A percentile compares a stretch with the other conserved stretches of the same genome.
Evolutionary conservation across 2,113 vertebrate genomes (phyloP).

Genomic region (Riparia riparia): DNA sequence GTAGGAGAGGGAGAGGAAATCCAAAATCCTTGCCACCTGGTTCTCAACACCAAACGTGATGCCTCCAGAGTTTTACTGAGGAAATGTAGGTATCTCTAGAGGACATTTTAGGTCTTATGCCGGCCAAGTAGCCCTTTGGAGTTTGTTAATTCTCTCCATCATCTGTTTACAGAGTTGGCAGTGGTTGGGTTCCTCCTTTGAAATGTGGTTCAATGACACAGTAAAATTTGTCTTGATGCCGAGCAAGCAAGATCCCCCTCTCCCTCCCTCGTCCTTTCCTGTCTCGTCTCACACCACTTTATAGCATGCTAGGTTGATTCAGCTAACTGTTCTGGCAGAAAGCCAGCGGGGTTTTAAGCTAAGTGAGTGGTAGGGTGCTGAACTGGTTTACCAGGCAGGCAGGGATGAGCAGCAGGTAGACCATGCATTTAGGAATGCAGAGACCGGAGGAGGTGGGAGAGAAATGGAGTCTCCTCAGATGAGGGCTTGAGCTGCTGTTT

Average conservation of each 20-base stretch:
- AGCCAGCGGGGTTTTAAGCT: background rate
- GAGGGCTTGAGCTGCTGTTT: background rate
- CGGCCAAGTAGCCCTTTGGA: background rate
- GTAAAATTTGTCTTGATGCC: background rate
- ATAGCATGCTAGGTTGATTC: background rate
- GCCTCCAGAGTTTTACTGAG: background rate
- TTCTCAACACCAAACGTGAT: background rate
- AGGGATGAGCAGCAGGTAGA: background rate
- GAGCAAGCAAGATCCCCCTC: background rate
- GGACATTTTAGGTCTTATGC: background rate
- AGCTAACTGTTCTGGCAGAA: background rate
- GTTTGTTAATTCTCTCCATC: background rate
- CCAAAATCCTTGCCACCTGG: background rate
- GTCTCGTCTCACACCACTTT: background rate
- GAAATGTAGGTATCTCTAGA: background rate
- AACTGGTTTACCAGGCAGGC: background rate
- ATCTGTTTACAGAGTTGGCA: background rate
- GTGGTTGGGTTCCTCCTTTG: background rate
- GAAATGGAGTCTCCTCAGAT: accelerated
- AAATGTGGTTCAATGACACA: background rate
- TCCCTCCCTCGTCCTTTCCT: background rate
- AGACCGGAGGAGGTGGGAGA: accelerated
- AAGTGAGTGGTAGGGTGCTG: background rate
- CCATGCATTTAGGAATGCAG: accelerated
- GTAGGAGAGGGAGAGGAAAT: background rate